Evolutionary conservation across 2,888 invertebrate genomes (phyloP).

Genomic region (Lasioglossum malachurum): DNA sequence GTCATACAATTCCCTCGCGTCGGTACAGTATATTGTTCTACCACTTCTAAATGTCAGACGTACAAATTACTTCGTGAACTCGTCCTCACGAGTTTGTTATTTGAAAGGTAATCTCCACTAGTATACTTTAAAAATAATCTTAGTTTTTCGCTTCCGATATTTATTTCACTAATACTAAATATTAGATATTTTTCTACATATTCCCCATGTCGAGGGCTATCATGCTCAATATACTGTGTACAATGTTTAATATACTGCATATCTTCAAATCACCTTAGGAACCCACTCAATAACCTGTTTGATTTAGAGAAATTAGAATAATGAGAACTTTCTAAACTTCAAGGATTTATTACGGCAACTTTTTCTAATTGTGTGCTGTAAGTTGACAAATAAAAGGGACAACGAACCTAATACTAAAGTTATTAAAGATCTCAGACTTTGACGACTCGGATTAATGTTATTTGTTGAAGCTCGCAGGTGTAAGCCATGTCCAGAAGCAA

Average conservation of each 20-base stretch:
- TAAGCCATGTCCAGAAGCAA: not conserved
- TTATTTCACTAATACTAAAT: no score
- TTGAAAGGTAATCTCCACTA: not conserved
- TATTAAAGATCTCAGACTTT: not conserved
- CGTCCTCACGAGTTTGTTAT: not conserved
- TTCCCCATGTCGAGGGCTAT: no score
- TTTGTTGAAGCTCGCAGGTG: not conserved
- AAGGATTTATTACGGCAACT: no score
- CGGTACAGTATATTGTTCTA: not conserved
- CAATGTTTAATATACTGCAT: no score
- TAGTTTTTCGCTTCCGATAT: no score
- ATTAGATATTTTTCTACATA: no score
- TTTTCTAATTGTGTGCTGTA: not conserved
- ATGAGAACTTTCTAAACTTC: no score
- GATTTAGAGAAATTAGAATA: no score
- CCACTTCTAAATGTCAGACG: not conserved
- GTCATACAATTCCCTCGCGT: not conserved
- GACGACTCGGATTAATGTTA: not conserved
- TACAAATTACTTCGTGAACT: not conserved
- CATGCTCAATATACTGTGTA: no score
- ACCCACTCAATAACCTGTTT: no score
- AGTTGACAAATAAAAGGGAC: not conserved
- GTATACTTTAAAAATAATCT: no score
- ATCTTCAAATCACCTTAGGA: no score
- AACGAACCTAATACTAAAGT: not conserved